phyloP scores from a whole-genome alignment of 2,797 vertebrate genomes.

The Mus minutoides region DNA sequence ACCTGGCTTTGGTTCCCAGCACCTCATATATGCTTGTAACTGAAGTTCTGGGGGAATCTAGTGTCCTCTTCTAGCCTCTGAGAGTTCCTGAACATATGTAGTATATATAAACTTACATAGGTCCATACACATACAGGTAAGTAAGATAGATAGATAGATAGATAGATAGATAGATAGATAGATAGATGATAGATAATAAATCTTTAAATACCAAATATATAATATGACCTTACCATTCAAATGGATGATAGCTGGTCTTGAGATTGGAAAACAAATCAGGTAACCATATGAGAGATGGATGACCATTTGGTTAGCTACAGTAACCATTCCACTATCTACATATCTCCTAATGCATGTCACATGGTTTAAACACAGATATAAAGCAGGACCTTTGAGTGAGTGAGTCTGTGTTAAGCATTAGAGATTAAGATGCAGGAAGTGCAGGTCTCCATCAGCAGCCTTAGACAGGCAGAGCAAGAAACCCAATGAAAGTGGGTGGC shows the following conservation, averaged over 20 bases:
- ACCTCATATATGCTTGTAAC: not conserved
- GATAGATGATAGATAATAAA: not conserved
- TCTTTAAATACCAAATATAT: not conserved
- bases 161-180: not conserved
- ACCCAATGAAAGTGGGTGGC: not conserved
- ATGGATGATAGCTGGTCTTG: not conserved
- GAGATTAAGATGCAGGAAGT: not conserved
- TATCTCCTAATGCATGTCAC: not conserved
- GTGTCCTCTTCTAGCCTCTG: not conserved
- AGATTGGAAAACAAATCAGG: not conserved
- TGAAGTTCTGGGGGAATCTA: not conserved
- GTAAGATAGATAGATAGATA: not conserved
- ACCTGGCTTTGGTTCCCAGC: not conserved
- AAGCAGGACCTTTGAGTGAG: not conserved
- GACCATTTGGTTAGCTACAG: not conserved
- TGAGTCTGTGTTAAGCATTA: not conserved
- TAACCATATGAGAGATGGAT: not conserved
- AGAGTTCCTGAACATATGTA: not conserved
- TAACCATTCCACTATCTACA: not conserved
- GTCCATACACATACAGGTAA: not conserved
- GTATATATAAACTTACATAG: not conserved
- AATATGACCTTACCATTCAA: not conserved
- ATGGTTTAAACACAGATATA: not conserved
- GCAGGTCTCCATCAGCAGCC: not conserved
- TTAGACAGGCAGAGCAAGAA: not conserved